Base-by-base conservation (phyloP, 2,888 invertebrate genomes). In the Eupeodes latifasciatus region DNA sequence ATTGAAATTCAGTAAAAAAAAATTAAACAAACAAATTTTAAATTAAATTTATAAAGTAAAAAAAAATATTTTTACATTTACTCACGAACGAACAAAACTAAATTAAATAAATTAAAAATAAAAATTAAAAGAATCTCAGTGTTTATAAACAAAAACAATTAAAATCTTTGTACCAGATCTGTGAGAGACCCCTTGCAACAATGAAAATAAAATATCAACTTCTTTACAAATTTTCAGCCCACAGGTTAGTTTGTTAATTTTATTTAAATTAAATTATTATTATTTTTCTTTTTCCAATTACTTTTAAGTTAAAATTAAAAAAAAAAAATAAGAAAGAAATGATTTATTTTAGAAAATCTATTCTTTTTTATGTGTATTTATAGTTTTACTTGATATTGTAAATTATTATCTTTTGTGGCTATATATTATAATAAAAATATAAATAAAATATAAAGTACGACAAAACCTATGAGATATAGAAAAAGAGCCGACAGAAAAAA, bases 221-320 rank as follows among this genome's bases (percentile, higher is more conserved):
- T 79, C 76, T 61, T 88, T 75, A 64, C 19, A 81, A 90, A 90
- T 90, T 91, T 91, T 92, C 93, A 93, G 92, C 92, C 91, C 91
- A 91, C 93, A 92, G 92, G 92, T 92, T 92, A 92, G 92, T 92
- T 89, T 89, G 87, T 85, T 88, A 86, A 77, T 85, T 77, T 85
- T 69, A 57, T 77, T 71, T 77, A n/a, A 71, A 19, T 66, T 74
- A 53, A 67, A 57, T 49, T 44, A 40, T 44, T 9, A 44, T 44
- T 47, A 62, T 75, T 62, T 79, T 72, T 64, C 62, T 62, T 55
- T 27, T 27, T 27, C 27, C 27, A 53, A 27, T 44, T 81, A 69
- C 16, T 49, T 67, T 81, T 88, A 81, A 84, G 84, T 53, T 27
- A 27, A 27, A 27, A 27, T 27, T 27, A 27, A 27, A 27, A n/a